phyloP scores from a whole-genome alignment of 1,140 invertebrate genomes.

The Augochlora pura region DNA sequence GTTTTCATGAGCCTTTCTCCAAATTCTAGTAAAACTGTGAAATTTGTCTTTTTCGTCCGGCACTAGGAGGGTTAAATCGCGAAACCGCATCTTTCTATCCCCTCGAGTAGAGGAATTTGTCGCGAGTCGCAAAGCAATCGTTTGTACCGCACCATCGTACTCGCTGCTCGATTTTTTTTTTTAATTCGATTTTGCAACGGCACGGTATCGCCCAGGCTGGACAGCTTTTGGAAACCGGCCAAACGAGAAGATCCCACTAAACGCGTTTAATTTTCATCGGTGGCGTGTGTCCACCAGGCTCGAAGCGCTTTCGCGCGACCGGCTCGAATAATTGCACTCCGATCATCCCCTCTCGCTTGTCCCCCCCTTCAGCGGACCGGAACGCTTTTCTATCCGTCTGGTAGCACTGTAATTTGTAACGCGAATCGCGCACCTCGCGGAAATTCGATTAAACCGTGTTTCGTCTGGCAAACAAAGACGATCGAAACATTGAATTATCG shows the following conservation, averaged over 20 bases:
- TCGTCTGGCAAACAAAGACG: no score
- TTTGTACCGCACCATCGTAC: not conserved
- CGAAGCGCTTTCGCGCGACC: slow-evolving; percentile 18
- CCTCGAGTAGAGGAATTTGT: slow-evolving; percentile 15
- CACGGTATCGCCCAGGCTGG: not conserved
- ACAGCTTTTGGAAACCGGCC: slow-evolving; percentile 3
- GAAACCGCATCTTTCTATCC: not conserved
- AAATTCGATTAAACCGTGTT: slow-evolving; percentile 22
- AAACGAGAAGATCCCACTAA: not conserved
- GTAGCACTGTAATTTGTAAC: not conserved
- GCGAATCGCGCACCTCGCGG: not conserved
- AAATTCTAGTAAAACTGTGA: no score
- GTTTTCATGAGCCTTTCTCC: no score
- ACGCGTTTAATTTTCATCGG: slow-evolving; percentile 38
- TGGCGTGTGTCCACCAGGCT: no score
- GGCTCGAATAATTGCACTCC: slow-evolving; percentile 27
- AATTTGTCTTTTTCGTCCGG: no score
- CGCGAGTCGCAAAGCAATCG: not conserved
- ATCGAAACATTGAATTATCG: no score
- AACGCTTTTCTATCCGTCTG: slow-evolving; percentile 1
- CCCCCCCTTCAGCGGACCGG: no score
- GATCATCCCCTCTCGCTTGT: not conserved
- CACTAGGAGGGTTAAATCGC: no score
- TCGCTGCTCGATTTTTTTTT: not conserved
- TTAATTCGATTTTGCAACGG: no score